Conservation (phyloP, 2,113 vertebrate species). For the Ameiurus melas region DNA sequence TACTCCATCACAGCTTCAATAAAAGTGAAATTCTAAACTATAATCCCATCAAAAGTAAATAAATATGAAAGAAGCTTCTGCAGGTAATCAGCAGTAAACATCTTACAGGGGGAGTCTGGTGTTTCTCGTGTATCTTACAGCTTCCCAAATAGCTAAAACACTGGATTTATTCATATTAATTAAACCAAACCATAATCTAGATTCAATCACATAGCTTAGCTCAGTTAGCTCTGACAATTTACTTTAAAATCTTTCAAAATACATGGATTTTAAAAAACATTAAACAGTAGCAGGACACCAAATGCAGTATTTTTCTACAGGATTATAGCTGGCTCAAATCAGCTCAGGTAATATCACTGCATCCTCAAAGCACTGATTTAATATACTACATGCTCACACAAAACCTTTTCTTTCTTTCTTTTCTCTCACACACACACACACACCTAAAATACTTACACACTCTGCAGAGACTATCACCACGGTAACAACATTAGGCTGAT, state of each 20-base stretch:
- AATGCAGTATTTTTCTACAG: not conserved
- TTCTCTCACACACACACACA: slow-evolving; percentile 4
- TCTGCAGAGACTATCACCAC: slow-evolving; percentile 47
- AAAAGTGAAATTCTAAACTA: not conserved
- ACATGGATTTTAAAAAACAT: not conserved
- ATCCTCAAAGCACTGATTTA: slow-evolving; percentile 22
- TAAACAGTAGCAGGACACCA: not conserved
- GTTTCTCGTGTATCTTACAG: not conserved
- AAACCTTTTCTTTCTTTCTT: not conserved
- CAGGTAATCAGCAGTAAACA: not conserved
- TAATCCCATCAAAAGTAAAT: not conserved
- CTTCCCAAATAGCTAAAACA: not conserved
- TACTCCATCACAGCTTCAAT: not conserved
- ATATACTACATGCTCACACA: slow-evolving; percentile 28
- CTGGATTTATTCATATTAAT: not conserved
- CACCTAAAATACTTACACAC: slow-evolving; percentile 16
- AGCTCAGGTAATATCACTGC: not conserved
- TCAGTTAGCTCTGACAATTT: not conserved
- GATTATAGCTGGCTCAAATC: not conserved
- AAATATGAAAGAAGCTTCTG: not conserved
- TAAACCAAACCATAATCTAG: not conserved
- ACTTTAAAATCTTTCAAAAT: not conserved
- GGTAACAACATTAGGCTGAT: slow-evolving; percentile 46
- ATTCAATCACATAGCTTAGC: not conserved
- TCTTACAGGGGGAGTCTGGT: not conserved